phyloP scores from a whole-genome alignment of 2,888 invertebrate species.

The Trichacis sp. region DNA sequence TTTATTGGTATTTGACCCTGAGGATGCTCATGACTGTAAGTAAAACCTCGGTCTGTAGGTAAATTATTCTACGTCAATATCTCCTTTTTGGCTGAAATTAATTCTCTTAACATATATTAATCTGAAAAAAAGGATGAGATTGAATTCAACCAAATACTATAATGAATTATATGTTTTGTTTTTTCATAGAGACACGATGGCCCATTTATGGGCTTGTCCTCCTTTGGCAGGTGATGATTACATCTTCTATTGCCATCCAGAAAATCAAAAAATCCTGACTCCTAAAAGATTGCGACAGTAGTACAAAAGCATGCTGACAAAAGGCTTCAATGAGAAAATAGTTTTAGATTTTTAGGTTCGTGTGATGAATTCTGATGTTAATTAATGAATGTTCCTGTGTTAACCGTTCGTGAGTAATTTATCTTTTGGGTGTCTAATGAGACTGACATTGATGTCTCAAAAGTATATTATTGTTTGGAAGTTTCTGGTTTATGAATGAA shows the following conservation, averaged over 20 bases:
- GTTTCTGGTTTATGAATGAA: too few relatives aligned
- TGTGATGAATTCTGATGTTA: constrained; percentile 4
- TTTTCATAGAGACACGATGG: constrained; percentile 99
- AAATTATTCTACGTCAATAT: too few relatives aligned
- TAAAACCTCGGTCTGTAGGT: too few relatives aligned
- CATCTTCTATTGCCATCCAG: constrained; percentile 99
- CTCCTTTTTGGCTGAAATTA: too few relatives aligned
- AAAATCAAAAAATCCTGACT: constrained; percentile 99
- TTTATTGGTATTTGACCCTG: too few relatives aligned
- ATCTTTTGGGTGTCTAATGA: constrained; percentile 56
- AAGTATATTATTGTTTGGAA: too few relatives aligned
- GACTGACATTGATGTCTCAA: too few relatives aligned
- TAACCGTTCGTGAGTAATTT: constrained; percentile 48
- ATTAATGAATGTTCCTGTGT: constrained; percentile 62
- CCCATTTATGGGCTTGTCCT: constrained; percentile 99
- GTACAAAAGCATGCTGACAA: constrained; percentile 99
- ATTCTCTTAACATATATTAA: too few relatives aligned
- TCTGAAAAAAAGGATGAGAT: too few relatives aligned
- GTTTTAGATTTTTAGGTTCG: constrained; percentile 96
- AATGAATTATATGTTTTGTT: background rate
- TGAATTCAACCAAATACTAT: too few relatives aligned
- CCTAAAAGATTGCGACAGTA: constrained; percentile 99
- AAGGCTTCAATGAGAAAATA: constrained; percentile 97
- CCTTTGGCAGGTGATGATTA: constrained; percentile 99
- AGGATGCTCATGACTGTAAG: too few relatives aligned